These are phyloP conservation scores for Amyelois transitella DNA, from an alignment of 1,140 invertebrate genomes.

Conservation along the genomic window DNA sequence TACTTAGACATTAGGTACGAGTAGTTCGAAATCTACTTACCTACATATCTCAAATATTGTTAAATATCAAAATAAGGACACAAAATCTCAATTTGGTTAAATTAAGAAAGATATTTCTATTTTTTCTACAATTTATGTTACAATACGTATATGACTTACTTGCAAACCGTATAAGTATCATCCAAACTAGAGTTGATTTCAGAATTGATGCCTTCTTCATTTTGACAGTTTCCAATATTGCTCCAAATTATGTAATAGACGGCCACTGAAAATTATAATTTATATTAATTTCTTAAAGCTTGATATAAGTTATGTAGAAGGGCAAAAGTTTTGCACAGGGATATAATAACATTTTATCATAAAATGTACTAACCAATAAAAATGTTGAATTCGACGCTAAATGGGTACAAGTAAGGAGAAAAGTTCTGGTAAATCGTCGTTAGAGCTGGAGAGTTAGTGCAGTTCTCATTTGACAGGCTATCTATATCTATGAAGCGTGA, in stretches of 20 bases:
- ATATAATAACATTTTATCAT: too few relatives aligned
- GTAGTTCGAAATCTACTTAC: too few relatives aligned
- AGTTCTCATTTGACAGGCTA: slow-evolving; percentile 42
- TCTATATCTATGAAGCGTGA: slow-evolving; percentile 27
- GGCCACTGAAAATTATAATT: too few relatives aligned
- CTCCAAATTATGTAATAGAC: slow-evolving; percentile 83
- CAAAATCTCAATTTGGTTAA: too few relatives aligned
- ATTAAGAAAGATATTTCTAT: too few relatives aligned
- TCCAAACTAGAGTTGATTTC: slow-evolving; percentile 38
- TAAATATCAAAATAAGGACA: too few relatives aligned
- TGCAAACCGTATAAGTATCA: slow-evolving; percentile 54
- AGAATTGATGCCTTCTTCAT: slow-evolving; percentile 31
- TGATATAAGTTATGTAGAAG: too few relatives aligned
- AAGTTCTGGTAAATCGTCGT: slow-evolving; percentile 75
- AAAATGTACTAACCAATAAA: slow-evolving; percentile 79
- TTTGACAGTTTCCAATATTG: slow-evolving; percentile 78
- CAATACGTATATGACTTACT: slow-evolving; percentile 22
- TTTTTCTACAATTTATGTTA: too few relatives aligned
- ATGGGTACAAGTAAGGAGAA: slow-evolving; percentile 83
- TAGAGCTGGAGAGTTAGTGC: slow-evolving; percentile 43
- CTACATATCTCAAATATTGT: too few relatives aligned
- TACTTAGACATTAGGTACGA: too few relatives aligned
- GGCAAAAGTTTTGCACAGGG: too few relatives aligned
- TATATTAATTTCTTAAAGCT: too few relatives aligned
- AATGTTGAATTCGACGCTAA: slow-evolving; percentile 84